Percentiles rank a stretch among this genome's conserved stretches.
Evolutionary conservation across 2,113 vertebrate species (phyloP).

Genomic region (Halichoeres trimaculatus): DNA sequence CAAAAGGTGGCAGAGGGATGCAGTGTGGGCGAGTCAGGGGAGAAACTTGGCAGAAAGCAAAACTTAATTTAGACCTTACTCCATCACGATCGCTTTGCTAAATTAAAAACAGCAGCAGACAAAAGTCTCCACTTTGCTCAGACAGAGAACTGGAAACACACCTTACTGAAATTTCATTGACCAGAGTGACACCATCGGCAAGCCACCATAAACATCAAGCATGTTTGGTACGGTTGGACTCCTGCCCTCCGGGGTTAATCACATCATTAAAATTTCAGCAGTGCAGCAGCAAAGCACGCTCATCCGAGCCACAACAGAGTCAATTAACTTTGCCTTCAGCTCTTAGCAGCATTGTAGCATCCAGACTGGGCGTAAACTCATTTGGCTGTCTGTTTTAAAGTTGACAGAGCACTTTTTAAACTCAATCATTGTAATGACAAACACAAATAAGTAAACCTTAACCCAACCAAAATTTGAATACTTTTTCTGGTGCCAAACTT

Average conservation of each 20-base stretch:
- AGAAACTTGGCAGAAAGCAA: constrained; percentile 3
- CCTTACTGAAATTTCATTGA: constrained; percentile 41
- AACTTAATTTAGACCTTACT: constrained; percentile 8
- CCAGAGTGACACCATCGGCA: constrained; percentile 29
- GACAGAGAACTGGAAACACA: constrained; percentile 38
- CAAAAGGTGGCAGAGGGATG: neutral
- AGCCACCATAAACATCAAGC: constrained; percentile 56
- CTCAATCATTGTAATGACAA: constrained; percentile 11
- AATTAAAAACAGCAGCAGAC: constrained; percentile 40
- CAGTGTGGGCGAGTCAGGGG: neutral
- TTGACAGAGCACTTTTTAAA: constrained; percentile 33
- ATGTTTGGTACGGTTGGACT: constrained; percentile 40
- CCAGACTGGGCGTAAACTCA: constrained; percentile 16
- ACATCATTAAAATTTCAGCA: constrained; percentile 70
- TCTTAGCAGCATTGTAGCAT: constrained; percentile 46
- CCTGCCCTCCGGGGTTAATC: constrained; percentile 64
- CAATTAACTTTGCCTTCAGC: constrained; percentile 64
- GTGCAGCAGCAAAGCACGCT: constrained; percentile 45
- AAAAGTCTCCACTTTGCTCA: constrained; percentile 29
- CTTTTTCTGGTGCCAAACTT: neutral
- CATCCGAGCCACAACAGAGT: constrained; percentile 48
- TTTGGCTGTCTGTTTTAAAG: constrained; percentile 3
- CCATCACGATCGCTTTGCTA: neutral
- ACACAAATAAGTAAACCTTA: neutral
- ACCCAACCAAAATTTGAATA: neutral